A percentile compares a stretch with the other conserved stretches of the same genome.
Conservation (phyloP, 1,140 invertebrate genomes). For the Formica exsecta region DNA sequence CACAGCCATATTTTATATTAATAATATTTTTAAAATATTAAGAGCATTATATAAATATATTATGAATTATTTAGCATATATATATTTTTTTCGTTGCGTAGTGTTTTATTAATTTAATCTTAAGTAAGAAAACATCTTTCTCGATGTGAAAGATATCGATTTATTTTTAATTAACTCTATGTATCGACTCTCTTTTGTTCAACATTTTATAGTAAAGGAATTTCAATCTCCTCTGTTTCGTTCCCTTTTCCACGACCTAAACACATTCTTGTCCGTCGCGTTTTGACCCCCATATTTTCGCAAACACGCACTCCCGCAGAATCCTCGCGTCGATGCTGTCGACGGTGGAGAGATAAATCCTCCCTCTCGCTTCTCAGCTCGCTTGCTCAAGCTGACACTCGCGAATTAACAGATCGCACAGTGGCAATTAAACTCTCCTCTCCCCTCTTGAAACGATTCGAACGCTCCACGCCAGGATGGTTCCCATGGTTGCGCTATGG, state of each 20-base stretch:
- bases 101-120: neutral
- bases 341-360: slow-evolving; percentile 30
- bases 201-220: neutral
- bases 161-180: neutral
- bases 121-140: neutral
- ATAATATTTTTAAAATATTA: too few relatives aligned
- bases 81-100: neutral
- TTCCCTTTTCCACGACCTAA: neutral
- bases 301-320: slow-evolving; percentile 11
- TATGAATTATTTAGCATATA: too few relatives aligned
- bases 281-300: slow-evolving; percentile 55
- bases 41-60: too few relatives aligned
- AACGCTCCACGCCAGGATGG: slow-evolving; percentile 53
- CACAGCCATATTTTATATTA: neutral
- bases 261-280: slow-evolving; percentile 44
- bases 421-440: slow-evolving; percentile 81
- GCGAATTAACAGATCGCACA: slow-evolving; percentile 83
- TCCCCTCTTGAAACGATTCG: slow-evolving; percentile 62
- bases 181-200: neutral
- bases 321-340: slow-evolving; percentile 46
- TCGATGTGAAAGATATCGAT: neutral
- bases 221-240: neutral
- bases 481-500: slow-evolving; percentile 76
- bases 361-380: slow-evolving; percentile 65
- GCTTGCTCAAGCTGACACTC: slow-evolving; percentile 82